These are phyloP conservation scores for Heliconius hewitsoni DNA, from an alignment of 1,140 invertebrate genomes.

Conservation along the genomic window DNA sequence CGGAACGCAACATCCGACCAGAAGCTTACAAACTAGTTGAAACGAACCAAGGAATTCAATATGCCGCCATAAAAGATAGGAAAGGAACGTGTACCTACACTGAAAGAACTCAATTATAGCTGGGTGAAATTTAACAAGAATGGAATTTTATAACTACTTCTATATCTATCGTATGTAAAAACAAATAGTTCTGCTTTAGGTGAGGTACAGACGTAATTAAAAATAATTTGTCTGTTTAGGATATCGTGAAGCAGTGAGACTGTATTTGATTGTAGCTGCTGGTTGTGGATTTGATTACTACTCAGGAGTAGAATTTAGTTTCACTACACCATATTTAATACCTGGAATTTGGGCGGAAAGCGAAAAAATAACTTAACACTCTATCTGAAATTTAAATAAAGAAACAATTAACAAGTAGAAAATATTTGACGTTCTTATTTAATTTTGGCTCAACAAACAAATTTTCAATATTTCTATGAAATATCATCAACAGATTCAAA, in stretches of 20 bases:
- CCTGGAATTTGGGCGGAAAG: too few relatives aligned
- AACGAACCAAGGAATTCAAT: slow-evolving; percentile 39
- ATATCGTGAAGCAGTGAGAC: neutral
- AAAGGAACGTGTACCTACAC: slow-evolving; percentile 21
- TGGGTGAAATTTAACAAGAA: slow-evolving; percentile 23
- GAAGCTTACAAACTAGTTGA: slow-evolving; percentile 44
- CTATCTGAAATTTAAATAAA: too few relatives aligned
- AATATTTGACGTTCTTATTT: neutral
- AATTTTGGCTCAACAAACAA: neutral
- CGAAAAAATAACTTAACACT: too few relatives aligned
- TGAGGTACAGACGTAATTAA: neutral
- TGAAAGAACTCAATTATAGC: slow-evolving; percentile 32
- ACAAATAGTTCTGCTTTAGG: neutral
- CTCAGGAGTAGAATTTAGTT: too few relatives aligned
- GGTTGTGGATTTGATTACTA: neutral
- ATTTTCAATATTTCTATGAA: neutral
- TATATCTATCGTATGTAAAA: slow-evolving; percentile 5
- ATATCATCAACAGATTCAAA: slow-evolving; percentile 3
- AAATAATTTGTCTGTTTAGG: neutral
- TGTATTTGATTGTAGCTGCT: neutral
- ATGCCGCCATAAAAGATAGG: slow-evolving; percentile 36
- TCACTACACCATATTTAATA: too few relatives aligned
- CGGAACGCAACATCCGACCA: slow-evolving; percentile 53
- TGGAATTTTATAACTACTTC: slow-evolving; percentile 26
- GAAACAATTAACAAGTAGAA: too few relatives aligned